These are phyloP conservation scores for Buteo buteo DNA, from an alignment of 2,113 vertebrate species.

Conservation along the genomic window DNA sequence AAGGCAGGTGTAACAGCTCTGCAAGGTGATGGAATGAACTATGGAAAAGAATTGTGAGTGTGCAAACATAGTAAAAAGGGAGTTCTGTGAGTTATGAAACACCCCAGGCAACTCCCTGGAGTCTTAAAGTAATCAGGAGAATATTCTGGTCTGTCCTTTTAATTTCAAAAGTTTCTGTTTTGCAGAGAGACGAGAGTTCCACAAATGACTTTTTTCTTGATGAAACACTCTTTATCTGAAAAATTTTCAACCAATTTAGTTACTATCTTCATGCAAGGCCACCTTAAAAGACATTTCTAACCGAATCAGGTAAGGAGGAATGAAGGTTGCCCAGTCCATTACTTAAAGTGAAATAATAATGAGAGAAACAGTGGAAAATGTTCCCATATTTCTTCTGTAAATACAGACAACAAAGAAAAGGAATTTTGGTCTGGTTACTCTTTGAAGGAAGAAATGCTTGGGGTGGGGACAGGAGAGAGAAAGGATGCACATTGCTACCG, in stretches of 20 bases:
- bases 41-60: not conserved
- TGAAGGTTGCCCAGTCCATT: not conserved
- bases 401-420: not conserved
- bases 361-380: not conserved
- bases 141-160: not conserved
- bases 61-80: not conserved
- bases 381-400: not conserved
- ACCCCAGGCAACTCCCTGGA: not conserved
- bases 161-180: not conserved
- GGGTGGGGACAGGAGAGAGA: not conserved
- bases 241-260: not conserved
- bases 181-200: not conserved
- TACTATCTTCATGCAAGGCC: not conserved
- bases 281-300: not conserved
- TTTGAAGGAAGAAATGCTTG: not conserved
- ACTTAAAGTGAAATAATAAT: not conserved
- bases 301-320: not conserved
- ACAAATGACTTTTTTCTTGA: not conserved
- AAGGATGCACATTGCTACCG: accelerated
- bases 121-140: not conserved
- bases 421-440: not conserved
- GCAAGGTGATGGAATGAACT: not conserved
- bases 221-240: not conserved
- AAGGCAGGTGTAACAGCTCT: not conserved
- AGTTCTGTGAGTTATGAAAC: not conserved